phyloP scores from a whole-genome alignment of 1,140 invertebrate species.

The Hypsibius dujardini region DNA sequence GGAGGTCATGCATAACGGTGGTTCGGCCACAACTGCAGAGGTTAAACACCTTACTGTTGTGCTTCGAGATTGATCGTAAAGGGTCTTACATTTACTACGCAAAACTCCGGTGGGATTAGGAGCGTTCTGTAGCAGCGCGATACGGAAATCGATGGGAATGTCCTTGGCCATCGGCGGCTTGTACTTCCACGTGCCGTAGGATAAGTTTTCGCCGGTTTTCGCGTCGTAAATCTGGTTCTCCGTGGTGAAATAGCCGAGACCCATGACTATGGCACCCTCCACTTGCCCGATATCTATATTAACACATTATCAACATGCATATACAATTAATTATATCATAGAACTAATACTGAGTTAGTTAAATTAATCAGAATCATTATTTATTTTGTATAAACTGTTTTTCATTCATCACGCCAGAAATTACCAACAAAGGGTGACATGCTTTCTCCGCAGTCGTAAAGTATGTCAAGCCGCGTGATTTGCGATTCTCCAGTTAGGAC shows the following conservation, averaged over 20 bases:
- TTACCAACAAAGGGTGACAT: too few relatives aligned
- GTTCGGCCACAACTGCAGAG: conserved; percentile 77
- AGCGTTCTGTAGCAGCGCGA: conserved; percentile 50
- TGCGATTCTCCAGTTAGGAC: conserved; percentile 59
- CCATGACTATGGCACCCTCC: conserved; percentile 55
- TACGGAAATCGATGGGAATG: conserved; percentile 62
- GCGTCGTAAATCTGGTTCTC: not conserved
- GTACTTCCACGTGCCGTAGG: conserved; percentile 42
- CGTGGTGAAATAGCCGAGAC: not conserved
- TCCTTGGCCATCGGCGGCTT: conserved; percentile 62
- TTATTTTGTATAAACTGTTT: too few relatives aligned
- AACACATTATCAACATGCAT: too few relatives aligned
- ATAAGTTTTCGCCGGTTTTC: not conserved
- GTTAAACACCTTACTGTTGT: too few relatives aligned
- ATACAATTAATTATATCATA: too few relatives aligned
- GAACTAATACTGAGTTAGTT: too few relatives aligned
- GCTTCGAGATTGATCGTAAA: too few relatives aligned
- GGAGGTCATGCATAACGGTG: conserved; percentile 69
- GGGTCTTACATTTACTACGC: conserved; percentile 62
- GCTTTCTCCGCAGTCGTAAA: conserved; percentile 30
- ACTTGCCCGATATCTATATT: conserved; percentile 66
- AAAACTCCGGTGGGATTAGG: conserved; percentile 51
- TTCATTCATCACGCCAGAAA: too few relatives aligned
- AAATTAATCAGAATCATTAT: too few relatives aligned
- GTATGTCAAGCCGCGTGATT: conserved; percentile 34